These are phyloP conservation scores for Aphaenogaster rudis DNA, from an alignment of 1,140 invertebrate genomes.

Conservation along the genomic window DNA sequence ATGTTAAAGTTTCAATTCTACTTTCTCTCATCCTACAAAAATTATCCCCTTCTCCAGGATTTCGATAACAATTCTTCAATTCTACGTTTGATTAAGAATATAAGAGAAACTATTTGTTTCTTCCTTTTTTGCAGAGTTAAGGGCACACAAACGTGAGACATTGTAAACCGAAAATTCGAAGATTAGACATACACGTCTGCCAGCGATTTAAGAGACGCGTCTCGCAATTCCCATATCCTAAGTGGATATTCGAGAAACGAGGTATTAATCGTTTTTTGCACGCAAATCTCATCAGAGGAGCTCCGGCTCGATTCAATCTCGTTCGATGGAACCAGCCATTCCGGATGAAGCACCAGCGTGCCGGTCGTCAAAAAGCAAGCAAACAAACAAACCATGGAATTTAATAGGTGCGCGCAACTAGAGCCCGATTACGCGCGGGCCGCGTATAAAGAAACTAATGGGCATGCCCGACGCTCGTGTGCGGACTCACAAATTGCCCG, in stretches of 20 bases:
- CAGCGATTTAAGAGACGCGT: not conserved
- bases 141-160: too few species aligned
- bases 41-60: not conserved
- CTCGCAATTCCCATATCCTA: slow-evolving; percentile 30
- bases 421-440: slow-evolving; percentile 65
- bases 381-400: slow-evolving; percentile 51
- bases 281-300: slow-evolving; percentile 47
- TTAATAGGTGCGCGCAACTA: slow-evolving; percentile 71
- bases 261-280: slow-evolving; percentile 50
- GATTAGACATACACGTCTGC: not conserved
- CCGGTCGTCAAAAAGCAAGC: slow-evolving; percentile 51
- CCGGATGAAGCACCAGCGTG: slow-evolving; percentile 10
- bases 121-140: not conserved
- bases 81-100: not conserved
- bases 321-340: slow-evolving; percentile 42
- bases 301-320: slow-evolving; percentile 42
- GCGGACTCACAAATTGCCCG: slow-evolving; percentile 65
- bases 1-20: not conserved
- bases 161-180: not conserved
- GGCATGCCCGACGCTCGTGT: slow-evolving; percentile 3
- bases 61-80: not conserved
- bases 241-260: slow-evolving; percentile 43
- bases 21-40: not conserved
- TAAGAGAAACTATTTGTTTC: not conserved
- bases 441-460: slow-evolving; percentile 70